phyloP scores from a whole-genome alignment of 1,140 invertebrate genomes.

The Doryteuthis pealeii region DNA sequence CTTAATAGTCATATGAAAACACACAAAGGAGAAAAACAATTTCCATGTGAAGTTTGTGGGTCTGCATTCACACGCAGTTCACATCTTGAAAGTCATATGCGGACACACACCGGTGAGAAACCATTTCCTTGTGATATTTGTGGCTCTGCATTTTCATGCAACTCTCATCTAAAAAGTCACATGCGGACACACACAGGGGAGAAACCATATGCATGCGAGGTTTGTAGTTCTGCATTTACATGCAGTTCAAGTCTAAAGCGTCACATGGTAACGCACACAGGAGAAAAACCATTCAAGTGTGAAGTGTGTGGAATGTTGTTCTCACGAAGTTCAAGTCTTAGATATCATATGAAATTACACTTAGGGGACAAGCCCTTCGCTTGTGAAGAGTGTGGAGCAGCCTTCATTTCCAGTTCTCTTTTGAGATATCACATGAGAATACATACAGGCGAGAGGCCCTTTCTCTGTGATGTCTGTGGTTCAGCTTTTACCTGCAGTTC shows the following conservation, averaged over 20 bases:
- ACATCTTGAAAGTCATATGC: slow-evolving; percentile 20
- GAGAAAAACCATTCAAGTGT: too few relatives aligned
- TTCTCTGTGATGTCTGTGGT: too few relatives aligned
- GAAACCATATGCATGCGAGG: too few relatives aligned
- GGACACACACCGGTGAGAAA: slow-evolving; percentile 18
- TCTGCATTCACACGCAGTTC: slow-evolving; percentile 47
- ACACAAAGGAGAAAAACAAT: slow-evolving; percentile 83
- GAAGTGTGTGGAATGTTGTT: slow-evolving; percentile 62
- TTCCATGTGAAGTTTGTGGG: slow-evolving; percentile 83
- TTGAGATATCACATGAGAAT: too few relatives aligned
- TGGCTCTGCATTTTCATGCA: too few relatives aligned
- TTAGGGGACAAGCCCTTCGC: slow-evolving; percentile 78
- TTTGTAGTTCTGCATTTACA: too few relatives aligned
- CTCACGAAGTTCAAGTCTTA: slow-evolving; percentile 84
- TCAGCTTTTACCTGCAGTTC: too few relatives aligned
- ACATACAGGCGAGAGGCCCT: too few relatives aligned
- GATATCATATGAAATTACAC: slow-evolving; percentile 84
- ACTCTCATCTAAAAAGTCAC: too few relatives aligned
- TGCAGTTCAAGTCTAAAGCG: slow-evolving; percentile 31
- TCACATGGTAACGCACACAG: background rate
- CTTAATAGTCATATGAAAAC: slow-evolving; percentile 74
- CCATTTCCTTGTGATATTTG: too few relatives aligned
- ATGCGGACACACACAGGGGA: too few relatives aligned
- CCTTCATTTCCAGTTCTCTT: slow-evolving; percentile 64
- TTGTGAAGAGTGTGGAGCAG: slow-evolving; percentile 52